Conservation (phyloP, 2,888 invertebrate genomes). For the Aleiodes testaceus region DNA sequence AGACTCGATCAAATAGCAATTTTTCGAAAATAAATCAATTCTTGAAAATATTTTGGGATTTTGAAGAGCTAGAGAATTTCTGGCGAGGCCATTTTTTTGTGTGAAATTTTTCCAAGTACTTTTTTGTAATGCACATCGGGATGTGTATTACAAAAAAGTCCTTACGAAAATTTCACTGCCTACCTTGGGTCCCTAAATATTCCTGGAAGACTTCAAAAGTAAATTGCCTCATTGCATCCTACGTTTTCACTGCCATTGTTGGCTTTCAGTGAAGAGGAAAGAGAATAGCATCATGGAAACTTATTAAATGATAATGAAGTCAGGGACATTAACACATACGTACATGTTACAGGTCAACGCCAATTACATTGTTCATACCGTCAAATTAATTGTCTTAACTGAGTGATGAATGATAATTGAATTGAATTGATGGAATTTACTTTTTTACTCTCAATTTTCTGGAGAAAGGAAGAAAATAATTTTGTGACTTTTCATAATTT, state of each 20-base stretch:
- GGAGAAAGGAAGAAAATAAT: neutral
- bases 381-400: constrained; percentile 48
- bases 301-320: constrained; percentile 36
- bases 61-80: too few relatives aligned
- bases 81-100: too few relatives aligned
- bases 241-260: too few relatives aligned
- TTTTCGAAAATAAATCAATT: too few relatives aligned
- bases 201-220: too few relatives aligned
- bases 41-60: too few relatives aligned
- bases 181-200: too few relatives aligned
- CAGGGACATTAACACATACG: constrained; percentile 17
- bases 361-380: constrained; percentile 30
- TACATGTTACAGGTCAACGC: constrained; percentile 1
- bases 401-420: constrained; percentile 49
- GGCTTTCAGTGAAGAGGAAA: too few relatives aligned
- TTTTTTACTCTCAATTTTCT: neutral
- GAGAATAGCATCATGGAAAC: constrained; percentile 6
- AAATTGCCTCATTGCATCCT: too few relatives aligned
- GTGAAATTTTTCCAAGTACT: neutral
- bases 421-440: constrained; percentile 33
- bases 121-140: neutral
- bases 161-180: neutral
- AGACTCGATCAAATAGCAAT: too few relatives aligned
- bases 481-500: constrained; percentile 40
- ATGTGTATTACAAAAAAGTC: constrained; percentile 7